phyloP scores from a whole-genome alignment of 2,797 vertebrate species.

The Apogon talboti region DNA sequence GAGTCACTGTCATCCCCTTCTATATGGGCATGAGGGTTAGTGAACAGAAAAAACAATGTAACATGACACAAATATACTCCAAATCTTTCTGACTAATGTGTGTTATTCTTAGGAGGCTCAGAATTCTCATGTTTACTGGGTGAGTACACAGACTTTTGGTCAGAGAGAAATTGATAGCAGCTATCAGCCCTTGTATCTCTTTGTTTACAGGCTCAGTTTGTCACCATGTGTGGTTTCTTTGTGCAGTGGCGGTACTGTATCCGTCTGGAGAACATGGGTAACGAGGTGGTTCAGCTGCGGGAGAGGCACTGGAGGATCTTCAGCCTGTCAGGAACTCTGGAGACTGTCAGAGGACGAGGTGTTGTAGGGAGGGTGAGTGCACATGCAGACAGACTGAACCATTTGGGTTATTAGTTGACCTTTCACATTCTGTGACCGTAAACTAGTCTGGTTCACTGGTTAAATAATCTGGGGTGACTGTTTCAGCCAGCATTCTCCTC shows the following conservation, averaged over 20 bases:
- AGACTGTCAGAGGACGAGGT: slow-evolving; percentile 94
- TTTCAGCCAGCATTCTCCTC: no score
- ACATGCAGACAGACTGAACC: no score
- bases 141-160: slow-evolving; percentile 79
- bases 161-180: not conserved
- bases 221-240: slow-evolving; percentile 9
- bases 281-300: slow-evolving; percentile 94
- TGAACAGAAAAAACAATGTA: not conserved
- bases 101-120: slow-evolving; percentile 90
- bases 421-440: no score
- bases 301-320: slow-evolving; percentile 99
- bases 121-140: slow-evolving; percentile 99
- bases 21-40: slow-evolving; percentile 98
- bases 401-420: no score
- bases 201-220: not conserved
- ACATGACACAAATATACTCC: not conserved
- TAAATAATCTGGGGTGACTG: no score
- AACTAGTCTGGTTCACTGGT: no score
- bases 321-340: slow-evolving; percentile 96
- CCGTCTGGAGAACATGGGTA: slow-evolving; percentile 95
- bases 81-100: slow-evolving; percentile 11
- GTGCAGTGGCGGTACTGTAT: slow-evolving; percentile 97
- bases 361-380: slow-evolving; percentile 93
- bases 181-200: not conserved
- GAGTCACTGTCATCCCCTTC: slow-evolving; percentile 98